phyloP scores from a whole-genome alignment of 2,113 vertebrate genomes.

The Pipa parva region DNA sequence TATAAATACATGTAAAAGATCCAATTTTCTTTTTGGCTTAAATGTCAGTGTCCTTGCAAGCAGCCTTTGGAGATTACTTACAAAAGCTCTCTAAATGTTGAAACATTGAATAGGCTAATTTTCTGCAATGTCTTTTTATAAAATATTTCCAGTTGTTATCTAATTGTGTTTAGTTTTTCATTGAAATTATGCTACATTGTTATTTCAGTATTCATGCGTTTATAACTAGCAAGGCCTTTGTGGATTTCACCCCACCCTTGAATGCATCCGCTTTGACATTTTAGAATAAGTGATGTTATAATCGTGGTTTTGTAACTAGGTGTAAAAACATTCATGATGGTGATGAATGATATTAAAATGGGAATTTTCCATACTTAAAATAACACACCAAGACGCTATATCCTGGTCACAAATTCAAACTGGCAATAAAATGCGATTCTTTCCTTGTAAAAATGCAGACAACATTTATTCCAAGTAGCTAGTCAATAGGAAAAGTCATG shows the following conservation, averaged over 20 bases:
- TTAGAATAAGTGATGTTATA: too few relatives aligned
- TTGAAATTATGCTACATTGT: too few relatives aligned
- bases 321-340: not conserved
- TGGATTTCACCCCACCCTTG: too few relatives aligned
- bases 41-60: constrained; percentile 11
- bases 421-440: not conserved
- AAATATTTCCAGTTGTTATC: too few relatives aligned
- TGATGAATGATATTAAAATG: not conserved
- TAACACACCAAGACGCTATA: not conserved
- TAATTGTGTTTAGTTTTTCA: too few relatives aligned
- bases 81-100: constrained; percentile 1
- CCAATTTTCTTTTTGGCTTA: constrained; percentile 10
- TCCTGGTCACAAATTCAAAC: not conserved
- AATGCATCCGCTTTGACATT: too few relatives aligned
- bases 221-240: too few relatives aligned
- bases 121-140: too few relatives aligned
- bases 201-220: too few relatives aligned
- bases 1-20: constrained; percentile 1
- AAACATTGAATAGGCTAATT: too few relatives aligned
- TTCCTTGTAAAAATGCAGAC: not conserved
- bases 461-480: too few relatives aligned
- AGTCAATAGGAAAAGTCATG: not conserved
- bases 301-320: too few relatives aligned
- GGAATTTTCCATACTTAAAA: not conserved
- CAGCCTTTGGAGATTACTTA: constrained; percentile 6